phyloP scores from a whole-genome alignment of 1,140 invertebrate species.

The Tenebrio molitor region DNA sequence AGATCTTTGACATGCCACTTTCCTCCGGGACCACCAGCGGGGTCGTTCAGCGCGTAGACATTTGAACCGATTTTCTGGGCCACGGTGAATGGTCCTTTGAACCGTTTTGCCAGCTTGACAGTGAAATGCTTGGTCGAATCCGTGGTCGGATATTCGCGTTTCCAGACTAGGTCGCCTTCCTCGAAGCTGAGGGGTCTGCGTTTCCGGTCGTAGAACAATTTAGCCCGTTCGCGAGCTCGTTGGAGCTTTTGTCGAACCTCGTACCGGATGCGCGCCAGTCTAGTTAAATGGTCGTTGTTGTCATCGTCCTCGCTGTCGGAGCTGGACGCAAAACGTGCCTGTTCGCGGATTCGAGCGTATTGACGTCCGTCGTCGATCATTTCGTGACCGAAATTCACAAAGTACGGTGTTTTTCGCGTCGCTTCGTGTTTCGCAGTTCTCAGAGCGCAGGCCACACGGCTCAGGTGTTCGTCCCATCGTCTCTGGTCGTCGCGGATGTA shows the following conservation, averaged over 20 bases:
- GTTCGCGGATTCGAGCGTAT: background rate
- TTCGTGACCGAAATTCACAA: constrained; percentile 54
- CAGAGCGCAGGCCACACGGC: constrained; percentile 55
- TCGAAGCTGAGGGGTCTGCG: too few relatives aligned
- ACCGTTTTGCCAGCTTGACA: background rate
- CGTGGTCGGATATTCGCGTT: background rate
- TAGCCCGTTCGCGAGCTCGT: too few relatives aligned
- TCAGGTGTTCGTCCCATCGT: constrained; percentile 60
- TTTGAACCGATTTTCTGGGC: background rate
- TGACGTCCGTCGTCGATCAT: constrained; percentile 31
- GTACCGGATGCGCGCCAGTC: too few relatives aligned
- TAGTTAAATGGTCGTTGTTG: too few relatives aligned
- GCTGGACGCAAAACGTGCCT: background rate
- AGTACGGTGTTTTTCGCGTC: constrained; percentile 58
- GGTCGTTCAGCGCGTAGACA: background rate
- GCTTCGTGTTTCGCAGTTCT: constrained; percentile 59
- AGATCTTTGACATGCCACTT: background rate
- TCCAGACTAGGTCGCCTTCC: background rate
- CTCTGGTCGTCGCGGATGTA: constrained; percentile 61
- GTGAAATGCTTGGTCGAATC: background rate
- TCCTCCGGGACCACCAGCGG: background rate
- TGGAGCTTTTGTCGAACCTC: too few relatives aligned
- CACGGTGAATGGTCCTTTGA: background rate
- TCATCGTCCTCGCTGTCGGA: too few relatives aligned
- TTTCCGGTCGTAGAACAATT: too few relatives aligned